phyloP scores from a whole-genome alignment of 2,888 invertebrate genomes.

The Rotaria magnacalcarata region DNA sequence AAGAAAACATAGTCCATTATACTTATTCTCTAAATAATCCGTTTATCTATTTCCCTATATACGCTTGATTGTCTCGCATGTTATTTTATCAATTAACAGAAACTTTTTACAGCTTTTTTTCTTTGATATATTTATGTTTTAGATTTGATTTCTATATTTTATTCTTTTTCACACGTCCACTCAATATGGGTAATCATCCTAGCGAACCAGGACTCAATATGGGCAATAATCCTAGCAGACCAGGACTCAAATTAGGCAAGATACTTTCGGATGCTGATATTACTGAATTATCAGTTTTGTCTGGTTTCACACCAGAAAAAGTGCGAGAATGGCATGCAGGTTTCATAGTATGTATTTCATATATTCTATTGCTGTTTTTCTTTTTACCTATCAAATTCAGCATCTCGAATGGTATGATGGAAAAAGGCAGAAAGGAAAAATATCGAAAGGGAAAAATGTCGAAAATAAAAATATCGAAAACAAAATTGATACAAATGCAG shows the following conservation, averaged over 20 bases:
- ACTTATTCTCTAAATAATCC: neutral
- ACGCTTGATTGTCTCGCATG: neutral
- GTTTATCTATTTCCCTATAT: neutral
- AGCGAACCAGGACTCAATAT: neutral
- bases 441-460: too few species aligned
- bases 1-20: neutral
- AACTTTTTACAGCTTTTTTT: neutral
- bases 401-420: too few species aligned
- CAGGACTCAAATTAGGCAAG: neutral
- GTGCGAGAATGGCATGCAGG: slow-evolving; percentile 44
- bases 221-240: neutral
- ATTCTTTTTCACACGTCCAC: neutral
- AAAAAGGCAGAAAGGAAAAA: too few species aligned
- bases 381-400: too few species aligned
- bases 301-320: slow-evolving; percentile 39
- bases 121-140: too few species aligned
- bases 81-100: neutral
- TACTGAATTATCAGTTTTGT: neutral
- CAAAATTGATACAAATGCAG: too few species aligned
- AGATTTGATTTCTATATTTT: neutral
- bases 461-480: too few species aligned
- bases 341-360: neutral
- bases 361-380: too few species aligned
- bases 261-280: neutral
- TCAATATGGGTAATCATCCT: neutral